These are phyloP conservation scores for Elysia crispata DNA, from an alignment of 2,888 invertebrate species.

Conservation along the genomic window DNA sequence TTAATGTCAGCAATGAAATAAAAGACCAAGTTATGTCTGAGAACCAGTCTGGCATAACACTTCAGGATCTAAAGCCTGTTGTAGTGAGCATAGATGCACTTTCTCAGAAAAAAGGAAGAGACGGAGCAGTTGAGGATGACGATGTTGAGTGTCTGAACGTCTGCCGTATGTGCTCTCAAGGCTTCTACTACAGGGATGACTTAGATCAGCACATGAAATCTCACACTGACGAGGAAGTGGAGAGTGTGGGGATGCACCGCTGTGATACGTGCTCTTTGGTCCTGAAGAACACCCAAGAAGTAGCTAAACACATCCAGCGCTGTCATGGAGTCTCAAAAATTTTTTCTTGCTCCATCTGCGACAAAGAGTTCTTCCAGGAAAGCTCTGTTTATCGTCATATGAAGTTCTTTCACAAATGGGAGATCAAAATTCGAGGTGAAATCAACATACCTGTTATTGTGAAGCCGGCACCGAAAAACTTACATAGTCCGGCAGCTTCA, in stretches of 20 bases:
- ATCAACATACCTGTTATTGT: conserved; percentile 41
- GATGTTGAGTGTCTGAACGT: neutral
- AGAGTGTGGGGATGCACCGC: conserved; percentile 41
- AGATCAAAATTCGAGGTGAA: conserved; percentile 48
- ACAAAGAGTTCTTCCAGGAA: conserved; percentile 46
- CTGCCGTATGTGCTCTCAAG: conserved; percentile 31
- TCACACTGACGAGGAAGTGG: conserved; percentile 46
- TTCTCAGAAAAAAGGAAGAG: neutral
- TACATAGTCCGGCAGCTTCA: conserved; percentile 12
- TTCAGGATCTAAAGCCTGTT: conserved; percentile 19
- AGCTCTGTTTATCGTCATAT: conserved; percentile 46
- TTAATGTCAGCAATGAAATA: neutral
- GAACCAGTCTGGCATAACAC: neutral
- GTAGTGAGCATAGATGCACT: neutral
- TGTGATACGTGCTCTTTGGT: conserved; percentile 39
- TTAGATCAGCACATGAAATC: conserved; percentile 36
- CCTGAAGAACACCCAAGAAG: conserved; percentile 48
- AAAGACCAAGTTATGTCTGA: neutral
- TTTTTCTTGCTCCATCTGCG: conserved; percentile 43
- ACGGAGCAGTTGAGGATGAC: conserved; percentile 12
- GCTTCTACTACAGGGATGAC: neutral
- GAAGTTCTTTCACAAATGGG: conserved; percentile 50
- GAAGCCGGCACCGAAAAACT: conserved; percentile 30
- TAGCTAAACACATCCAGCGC: conserved; percentile 44
- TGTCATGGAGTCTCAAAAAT: conserved; percentile 44